These are phyloP conservation scores for Axinella damicornis DNA, from an alignment of 37 sponge, comb jelly and placozoan genomes.

Conservation along the genomic window DNA sequence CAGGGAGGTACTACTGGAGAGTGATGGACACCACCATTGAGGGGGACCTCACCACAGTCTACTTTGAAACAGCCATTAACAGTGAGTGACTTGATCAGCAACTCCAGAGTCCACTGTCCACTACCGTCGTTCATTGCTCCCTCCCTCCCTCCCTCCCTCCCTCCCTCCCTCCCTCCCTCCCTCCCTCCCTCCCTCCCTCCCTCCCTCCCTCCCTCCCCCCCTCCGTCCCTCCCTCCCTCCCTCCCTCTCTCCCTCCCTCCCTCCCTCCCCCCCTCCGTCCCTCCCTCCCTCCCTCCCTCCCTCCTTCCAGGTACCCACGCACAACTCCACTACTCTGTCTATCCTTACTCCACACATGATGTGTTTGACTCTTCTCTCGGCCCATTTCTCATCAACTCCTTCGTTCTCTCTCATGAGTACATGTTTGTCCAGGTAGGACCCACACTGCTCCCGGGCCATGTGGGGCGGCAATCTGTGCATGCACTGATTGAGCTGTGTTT, in stretches of 20 bases:
- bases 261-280: background rate
- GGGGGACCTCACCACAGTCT: slow-evolving; percentile 30
- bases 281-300: background rate
- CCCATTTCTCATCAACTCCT: slow-evolving; percentile 35
- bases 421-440: slow-evolving; percentile 69
- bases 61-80: slow-evolving; percentile 35
- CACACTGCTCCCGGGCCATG: background rate
- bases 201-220: background rate
- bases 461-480: too few relatives aligned
- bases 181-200: background rate
- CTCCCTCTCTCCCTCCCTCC: background rate
- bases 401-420: slow-evolving; percentile 45
- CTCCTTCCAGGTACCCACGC: slow-evolving; percentile 13
- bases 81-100: background rate
- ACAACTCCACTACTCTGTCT: background rate
- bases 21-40: slow-evolving; percentile 16
- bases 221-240: background rate
- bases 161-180: background rate
- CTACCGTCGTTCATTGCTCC: background rate
- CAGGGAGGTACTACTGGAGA: slow-evolving; percentile 50
- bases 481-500: too few relatives aligned
- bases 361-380: slow-evolving; percentile 25
- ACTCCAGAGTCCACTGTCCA: background rate
- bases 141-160: background rate
- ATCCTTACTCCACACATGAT: slow-evolving; percentile 5